phyloP scores from a whole-genome alignment of 2,888 invertebrate genomes.

The Zhuqinia jingwanae region DNA sequence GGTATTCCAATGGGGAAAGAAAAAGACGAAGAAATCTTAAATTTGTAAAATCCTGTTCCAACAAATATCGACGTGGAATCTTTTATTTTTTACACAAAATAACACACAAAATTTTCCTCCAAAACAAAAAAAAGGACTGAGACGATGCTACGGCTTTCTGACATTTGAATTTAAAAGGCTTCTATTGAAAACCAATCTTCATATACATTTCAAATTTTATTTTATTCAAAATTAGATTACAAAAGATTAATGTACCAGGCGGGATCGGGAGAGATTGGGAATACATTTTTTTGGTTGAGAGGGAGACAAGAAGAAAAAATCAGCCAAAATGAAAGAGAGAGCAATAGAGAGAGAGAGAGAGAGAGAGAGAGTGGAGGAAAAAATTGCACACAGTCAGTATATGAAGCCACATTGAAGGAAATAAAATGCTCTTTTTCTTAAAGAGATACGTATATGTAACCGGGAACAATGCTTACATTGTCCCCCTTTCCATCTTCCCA shows the following conservation, averaged over 20 bases:
- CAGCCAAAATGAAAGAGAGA: too few relatives aligned
- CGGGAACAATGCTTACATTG: slow-evolving; percentile 36
- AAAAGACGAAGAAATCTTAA: too few relatives aligned
- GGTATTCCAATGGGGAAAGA: slow-evolving; percentile 1
- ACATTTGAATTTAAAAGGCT: slow-evolving; percentile 44
- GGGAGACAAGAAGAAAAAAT: background rate
- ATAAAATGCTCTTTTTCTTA: too few relatives aligned
- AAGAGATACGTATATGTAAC: too few relatives aligned
- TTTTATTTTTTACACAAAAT: too few relatives aligned
- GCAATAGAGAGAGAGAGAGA: slow-evolving; percentile 2
- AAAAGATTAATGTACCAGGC: slow-evolving; percentile 41
- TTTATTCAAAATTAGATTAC: slow-evolving; percentile 51
- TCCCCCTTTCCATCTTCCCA: slow-evolving; percentile 3
- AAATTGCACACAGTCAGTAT: slow-evolving; percentile 2
- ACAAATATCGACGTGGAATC: too few relatives aligned
- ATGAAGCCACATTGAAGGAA: background rate
- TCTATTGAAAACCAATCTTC: slow-evolving; percentile 45
- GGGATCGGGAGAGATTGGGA: slow-evolving; percentile 5
- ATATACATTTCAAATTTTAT: slow-evolving; percentile 52
- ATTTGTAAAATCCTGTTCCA: background rate
- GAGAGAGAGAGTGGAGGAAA: background rate
- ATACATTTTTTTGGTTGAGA: too few relatives aligned
- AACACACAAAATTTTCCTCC: too few relatives aligned
- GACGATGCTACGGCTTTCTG: background rate
- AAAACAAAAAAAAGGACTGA: too few relatives aligned